Percentiles rank a stretch among this genome's conserved stretches.
phyloP scores from a whole-genome alignment of 2,888 invertebrate species.

The Andrena praecox region DNA sequence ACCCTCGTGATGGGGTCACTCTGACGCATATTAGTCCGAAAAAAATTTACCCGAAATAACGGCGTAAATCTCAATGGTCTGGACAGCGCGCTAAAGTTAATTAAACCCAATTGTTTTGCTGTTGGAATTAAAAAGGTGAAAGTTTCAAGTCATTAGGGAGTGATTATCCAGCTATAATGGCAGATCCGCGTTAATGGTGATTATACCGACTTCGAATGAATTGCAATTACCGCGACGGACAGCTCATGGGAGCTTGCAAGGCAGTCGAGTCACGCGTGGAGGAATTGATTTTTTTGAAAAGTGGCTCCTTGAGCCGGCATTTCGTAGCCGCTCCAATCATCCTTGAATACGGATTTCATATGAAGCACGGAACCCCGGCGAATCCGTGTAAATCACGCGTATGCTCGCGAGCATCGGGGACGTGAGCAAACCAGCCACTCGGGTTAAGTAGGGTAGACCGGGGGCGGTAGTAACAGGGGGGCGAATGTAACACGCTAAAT shows the following conservation, averaged over 20 bases:
- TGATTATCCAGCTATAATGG: too few relatives aligned
- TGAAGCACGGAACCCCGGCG: background rate
- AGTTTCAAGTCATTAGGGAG: too few relatives aligned
- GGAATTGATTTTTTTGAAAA: constrained; percentile 5
- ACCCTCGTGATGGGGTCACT: too few relatives aligned
- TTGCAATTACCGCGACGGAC: background rate
- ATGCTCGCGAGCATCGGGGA: background rate
- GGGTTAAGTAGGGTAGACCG: too few relatives aligned
- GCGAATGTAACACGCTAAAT: too few relatives aligned
- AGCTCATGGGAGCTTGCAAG: background rate
- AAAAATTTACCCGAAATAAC: too few relatives aligned
- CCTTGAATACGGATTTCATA: constrained; percentile 13
- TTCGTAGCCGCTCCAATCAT: background rate
- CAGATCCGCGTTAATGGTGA: background rate
- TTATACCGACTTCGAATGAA: too few relatives aligned
- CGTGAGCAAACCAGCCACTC: background rate
- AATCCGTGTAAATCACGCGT: constrained; percentile 9
- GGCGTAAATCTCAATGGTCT: too few relatives aligned
- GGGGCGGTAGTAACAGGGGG: too few relatives aligned
- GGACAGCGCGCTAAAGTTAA: too few relatives aligned
- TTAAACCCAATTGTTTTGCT: background rate
- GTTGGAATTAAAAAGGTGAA: too few relatives aligned
- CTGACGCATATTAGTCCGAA: too few relatives aligned
- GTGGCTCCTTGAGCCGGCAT: background rate
- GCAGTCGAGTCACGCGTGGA: background rate